phyloP scores from a whole-genome alignment of 2,888 invertebrate genomes.

The Lasius fuliginosus region DNA sequence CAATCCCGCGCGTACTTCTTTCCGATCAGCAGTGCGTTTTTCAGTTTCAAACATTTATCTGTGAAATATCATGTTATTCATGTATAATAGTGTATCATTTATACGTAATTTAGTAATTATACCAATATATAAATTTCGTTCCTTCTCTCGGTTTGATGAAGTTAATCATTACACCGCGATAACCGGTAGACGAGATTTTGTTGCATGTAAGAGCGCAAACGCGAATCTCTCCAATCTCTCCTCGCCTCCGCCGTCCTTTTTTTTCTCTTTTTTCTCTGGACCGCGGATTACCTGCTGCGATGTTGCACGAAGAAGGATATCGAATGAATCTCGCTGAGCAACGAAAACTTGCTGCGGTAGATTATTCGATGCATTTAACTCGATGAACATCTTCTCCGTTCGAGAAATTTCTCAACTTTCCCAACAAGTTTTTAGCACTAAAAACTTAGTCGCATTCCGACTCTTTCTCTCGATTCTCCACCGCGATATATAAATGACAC shows the following conservation, averaged over 20 bases:
- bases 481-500: background rate
- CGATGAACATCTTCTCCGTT: conserved; percentile 21
- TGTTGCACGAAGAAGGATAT: conserved; percentile 69
- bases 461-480: background rate
- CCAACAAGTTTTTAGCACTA: background rate
- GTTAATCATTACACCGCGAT: conserved; percentile 22
- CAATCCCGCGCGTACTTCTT: conserved; percentile 12
- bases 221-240: conserved; percentile 26
- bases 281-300: conserved; percentile 71
- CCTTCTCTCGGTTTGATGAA: background rate
- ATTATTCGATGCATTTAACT: conserved; percentile 65
- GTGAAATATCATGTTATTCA: background rate
- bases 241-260: conserved; percentile 23
- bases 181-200: conserved; percentile 17
- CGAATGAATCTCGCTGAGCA: conserved; percentile 65
- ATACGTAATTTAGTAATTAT: background rate
- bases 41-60: background rate
- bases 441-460: background rate
- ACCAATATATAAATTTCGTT: background rate
- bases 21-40: background rate
- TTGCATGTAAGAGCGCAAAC: conserved; percentile 14
- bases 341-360: conserved; percentile 64
- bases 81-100: background rate
- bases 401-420: conserved; percentile 46
- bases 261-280: conserved; percentile 59